Evolutionary conservation across 2,113 vertebrate species (phyloP).

Genomic region (Clarias gariepinus): DNA sequence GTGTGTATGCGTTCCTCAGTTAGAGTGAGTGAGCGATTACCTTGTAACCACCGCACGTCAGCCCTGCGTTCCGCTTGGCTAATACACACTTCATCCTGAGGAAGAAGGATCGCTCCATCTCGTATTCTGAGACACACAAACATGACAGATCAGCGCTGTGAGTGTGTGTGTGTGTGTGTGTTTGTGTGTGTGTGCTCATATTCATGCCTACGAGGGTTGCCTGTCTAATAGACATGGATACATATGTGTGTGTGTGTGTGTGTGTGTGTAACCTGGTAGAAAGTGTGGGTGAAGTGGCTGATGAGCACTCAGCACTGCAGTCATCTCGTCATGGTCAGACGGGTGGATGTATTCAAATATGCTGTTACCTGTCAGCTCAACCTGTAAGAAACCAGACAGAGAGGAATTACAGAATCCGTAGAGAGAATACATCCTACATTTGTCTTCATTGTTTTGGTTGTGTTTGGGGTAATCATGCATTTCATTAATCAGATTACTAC

Average conservation of each 20-base stretch:
- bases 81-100: slow-evolving; percentile 95
- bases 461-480: neutral
- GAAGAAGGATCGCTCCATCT: slow-evolving; percentile 92
- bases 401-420: neutral
- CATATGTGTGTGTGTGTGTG: slow-evolving; percentile 13
- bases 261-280: slow-evolving; percentile 76
- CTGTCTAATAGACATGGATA: neutral
- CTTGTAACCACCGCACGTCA: slow-evolving; percentile 96
- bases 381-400: slow-evolving; percentile 68
- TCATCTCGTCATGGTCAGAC: slow-evolving; percentile 94
- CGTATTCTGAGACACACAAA: slow-evolving; percentile 77
- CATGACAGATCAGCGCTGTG: neutral
- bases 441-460: neutral
- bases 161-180: neutral
- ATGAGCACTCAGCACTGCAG: slow-evolving; percentile 83
- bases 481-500: slow-evolving; percentile 21
- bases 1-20: neutral
- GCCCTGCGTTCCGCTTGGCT: slow-evolving; percentile 90
- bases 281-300: slow-evolving; percentile 84
- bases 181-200: slow-evolving; percentile 26
- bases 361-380: slow-evolving; percentile 95
- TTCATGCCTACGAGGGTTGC: neutral
- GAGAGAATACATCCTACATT: neutral
- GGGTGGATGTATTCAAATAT: slow-evolving; percentile 97
- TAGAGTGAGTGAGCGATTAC: slow-evolving; percentile 61